Evolutionary conservation across 2,888 invertebrate species (phyloP).

Genomic region (Xestia xanthographa): DNA sequence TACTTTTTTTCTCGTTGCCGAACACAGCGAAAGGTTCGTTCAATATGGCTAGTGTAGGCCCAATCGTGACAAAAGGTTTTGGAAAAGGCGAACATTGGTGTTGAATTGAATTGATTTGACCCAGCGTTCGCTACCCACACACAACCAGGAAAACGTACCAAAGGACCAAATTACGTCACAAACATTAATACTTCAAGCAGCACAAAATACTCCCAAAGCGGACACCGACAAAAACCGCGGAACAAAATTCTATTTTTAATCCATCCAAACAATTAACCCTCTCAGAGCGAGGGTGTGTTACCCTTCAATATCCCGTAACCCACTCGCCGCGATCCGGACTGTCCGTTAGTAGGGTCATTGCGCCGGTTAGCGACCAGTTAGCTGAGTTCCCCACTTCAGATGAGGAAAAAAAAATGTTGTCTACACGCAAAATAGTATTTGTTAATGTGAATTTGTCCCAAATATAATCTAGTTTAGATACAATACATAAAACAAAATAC

Average conservation of each 20-base stretch:
- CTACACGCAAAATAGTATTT: too few relatives aligned
- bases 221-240: conserved; percentile 22
- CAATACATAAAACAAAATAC: too few relatives aligned
- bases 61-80: not conserved
- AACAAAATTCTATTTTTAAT: conserved; percentile 66
- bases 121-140: not conserved
- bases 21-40: not conserved
- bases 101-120: conserved; percentile 19
- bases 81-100: not conserved
- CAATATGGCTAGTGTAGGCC: not conserved
- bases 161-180: conserved; percentile 9
- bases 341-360: conserved; percentile 56
- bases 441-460: too few relatives aligned
- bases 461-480: too few relatives aligned
- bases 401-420: too few relatives aligned
- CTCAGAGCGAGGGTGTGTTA: conserved; percentile 66
- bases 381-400: too few relatives aligned
- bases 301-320: conserved; percentile 63
- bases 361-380: too few relatives aligned
- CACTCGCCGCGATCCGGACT: conserved; percentile 47
- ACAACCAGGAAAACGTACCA: not conserved
- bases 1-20: too few relatives aligned
- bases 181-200: conserved; percentile 32
- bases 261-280: conserved; percentile 70
- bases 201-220: conserved; percentile 43